phyloP scores from a whole-genome alignment of 2,113 vertebrate species.

The Hucho hucho region DNA sequence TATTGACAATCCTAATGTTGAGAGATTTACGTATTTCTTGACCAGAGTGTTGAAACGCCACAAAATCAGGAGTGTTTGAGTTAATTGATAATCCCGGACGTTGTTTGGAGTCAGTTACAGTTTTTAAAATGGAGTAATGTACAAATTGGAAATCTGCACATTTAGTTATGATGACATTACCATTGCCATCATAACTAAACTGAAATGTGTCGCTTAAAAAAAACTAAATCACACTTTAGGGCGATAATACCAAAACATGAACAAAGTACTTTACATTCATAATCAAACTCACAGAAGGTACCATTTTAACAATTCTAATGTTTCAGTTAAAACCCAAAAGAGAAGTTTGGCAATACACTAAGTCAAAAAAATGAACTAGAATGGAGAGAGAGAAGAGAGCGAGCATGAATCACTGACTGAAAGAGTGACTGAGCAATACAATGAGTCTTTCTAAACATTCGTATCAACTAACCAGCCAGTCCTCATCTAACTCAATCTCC shows the following conservation, averaged over 20 bases:
- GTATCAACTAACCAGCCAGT: neutral
- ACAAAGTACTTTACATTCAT: slow-evolving; percentile 58
- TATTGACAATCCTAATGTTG: neutral
- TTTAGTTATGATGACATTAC: neutral
- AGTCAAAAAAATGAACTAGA: too few relatives aligned
- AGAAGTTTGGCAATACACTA: neutral
- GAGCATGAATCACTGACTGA: neutral
- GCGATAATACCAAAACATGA: slow-evolving; percentile 54
- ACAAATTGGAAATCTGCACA: slow-evolving; percentile 1
- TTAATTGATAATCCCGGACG: slow-evolving; percentile 32
- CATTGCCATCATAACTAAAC: slow-evolving; percentile 25
- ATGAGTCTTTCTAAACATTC: neutral
- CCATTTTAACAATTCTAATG: neutral
- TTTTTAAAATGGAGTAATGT: slow-evolving; percentile 29
- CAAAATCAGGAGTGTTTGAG: neutral
- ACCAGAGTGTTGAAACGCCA: neutral
- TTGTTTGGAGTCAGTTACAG: neutral
- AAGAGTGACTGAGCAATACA: neutral
- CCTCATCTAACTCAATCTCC: neutral
- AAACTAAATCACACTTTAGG: slow-evolving; percentile 39
- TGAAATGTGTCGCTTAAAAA: slow-evolving; percentile 48
- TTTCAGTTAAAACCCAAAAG: neutral
- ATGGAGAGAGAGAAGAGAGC: neutral
- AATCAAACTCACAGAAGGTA: neutral
- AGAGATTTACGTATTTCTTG: neutral